Evolutionary conservation across 2,797 vertebrate species (phyloP), one percentile per base, ranked within the genome.

Genomic region (Caiman crocodilus): DNA sequence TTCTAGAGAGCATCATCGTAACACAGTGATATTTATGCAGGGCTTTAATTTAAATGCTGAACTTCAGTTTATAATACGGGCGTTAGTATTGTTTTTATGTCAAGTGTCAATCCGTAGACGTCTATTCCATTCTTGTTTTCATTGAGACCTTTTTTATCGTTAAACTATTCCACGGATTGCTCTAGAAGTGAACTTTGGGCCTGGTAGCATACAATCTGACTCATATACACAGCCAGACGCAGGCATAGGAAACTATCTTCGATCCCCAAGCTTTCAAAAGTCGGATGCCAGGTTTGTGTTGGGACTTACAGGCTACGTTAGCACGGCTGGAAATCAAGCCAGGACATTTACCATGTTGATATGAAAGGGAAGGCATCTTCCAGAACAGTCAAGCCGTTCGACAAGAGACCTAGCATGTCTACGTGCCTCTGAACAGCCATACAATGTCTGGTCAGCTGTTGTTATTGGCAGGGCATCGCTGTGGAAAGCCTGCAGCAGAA

Each of bases 391-490:
- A 35, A 71, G 23, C 67, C n/a, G 55, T n/a, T 71, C 58, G 76
- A 32, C 75, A 94, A 83, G 75, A 92, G 84, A 81, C 35, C 79
- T 90, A 59, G 90, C 0, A 86, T 92, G 93, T 90, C 93, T 96
- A 92, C 58, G 35, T 93, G 94, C 69, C 82, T 92, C 87, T 35
- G 71, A 94, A 88, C 91, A 94, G 92, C 84, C 95, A 75, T 60
- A 42, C 89, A 89, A 21, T 21, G 30, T 85, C 20, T 35, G 89
- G 91, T 92, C 95, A 95, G 56, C 92, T 95, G 89, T n/a, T 95
- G 94, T 32, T 96, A 88, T 96, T 95, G 96, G 95, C 93, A 93
- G 67, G 90, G 88, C 91, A 90, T 21, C 55, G 92, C 93, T 95
- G 63, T 84, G 93, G 88, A 93, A 79, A 94, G 89, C 23, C 92